These are phyloP conservation scores for Rhabdornis inornatus DNA, from an alignment of 2,113 vertebrate species.

Conservation along the genomic window DNA sequence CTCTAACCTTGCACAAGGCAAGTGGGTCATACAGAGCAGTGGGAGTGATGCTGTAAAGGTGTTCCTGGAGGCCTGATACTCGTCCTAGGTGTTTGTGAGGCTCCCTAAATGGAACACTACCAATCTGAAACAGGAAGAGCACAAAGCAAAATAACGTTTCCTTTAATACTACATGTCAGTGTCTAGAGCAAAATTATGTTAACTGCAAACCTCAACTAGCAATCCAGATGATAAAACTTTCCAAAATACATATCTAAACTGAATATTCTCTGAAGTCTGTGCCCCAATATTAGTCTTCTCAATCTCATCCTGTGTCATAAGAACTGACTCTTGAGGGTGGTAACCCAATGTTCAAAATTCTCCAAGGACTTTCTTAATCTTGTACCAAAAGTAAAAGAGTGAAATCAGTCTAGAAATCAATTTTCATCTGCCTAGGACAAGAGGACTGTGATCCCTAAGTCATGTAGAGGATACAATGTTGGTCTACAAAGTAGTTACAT, in stretches of 20 bases:
- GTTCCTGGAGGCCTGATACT: background rate
- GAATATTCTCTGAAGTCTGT: background rate
- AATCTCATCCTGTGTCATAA: background rate
- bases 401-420: background rate
- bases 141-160: accelerated
- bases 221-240: background rate
- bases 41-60: background rate
- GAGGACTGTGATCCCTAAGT: background rate
- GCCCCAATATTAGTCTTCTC: background rate
- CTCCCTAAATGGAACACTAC: background rate
- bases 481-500: background rate
- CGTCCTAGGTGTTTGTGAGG: background rate
- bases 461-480: background rate
- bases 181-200: background rate
- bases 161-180: background rate
- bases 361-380: background rate
- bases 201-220: background rate
- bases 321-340: background rate
- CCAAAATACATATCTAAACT: background rate
- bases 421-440: background rate
- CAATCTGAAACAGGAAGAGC: background rate
- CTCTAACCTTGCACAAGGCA: background rate
- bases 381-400: background rate
- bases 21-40: background rate
- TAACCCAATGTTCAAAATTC: background rate